Percentiles rank a stretch among this genome's conserved stretches.
These are phyloP conservation scores for Phylloscopus whistleri DNA, from an alignment of 2,113 vertebrate species.

Conservation along the genomic window DNA sequence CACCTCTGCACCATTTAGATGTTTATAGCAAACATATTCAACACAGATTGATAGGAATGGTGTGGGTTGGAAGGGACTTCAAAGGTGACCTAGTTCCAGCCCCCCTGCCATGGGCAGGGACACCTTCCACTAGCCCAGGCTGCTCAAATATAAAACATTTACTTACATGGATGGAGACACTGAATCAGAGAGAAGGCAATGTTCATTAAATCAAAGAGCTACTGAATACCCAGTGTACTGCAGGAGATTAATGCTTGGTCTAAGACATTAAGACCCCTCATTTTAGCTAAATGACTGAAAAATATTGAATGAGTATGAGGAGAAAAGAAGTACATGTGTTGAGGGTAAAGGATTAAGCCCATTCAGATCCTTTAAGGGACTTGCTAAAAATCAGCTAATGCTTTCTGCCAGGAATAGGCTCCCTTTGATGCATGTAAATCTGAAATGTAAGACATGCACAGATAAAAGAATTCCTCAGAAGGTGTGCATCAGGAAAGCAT, in stretches of 20 bases:
- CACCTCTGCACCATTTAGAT: background rate
- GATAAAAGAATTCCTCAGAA: slow-evolving; percentile 22
- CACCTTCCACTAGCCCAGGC: background rate
- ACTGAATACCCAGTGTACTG: background rate
- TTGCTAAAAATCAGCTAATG: slow-evolving; percentile 1
- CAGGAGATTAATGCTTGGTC: background rate
- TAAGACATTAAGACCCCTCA: background rate
- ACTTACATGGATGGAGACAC: background rate
- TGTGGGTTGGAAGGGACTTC: background rate
- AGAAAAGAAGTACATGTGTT: background rate
- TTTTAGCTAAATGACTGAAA: background rate
- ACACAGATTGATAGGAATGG: background rate
- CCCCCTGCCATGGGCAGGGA: background rate
- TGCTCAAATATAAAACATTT: background rate
- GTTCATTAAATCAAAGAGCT: background rate
- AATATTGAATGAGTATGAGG: background rate
- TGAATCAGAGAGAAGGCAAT: background rate
- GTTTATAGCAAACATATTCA: background rate
- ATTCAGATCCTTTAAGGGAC: background rate
- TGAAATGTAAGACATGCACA: background rate
- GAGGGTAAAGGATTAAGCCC: slow-evolving; percentile 16
- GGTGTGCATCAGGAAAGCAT: background rate
- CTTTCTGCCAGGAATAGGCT: background rate
- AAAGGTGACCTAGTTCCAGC: background rate
- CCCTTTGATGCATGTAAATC: slow-evolving; percentile 20